Percentiles rank a stretch among this genome's conserved stretches.
Conservation (phyloP, 2,113 vertebrate genomes). For the Pollachius pollachius region DNA sequence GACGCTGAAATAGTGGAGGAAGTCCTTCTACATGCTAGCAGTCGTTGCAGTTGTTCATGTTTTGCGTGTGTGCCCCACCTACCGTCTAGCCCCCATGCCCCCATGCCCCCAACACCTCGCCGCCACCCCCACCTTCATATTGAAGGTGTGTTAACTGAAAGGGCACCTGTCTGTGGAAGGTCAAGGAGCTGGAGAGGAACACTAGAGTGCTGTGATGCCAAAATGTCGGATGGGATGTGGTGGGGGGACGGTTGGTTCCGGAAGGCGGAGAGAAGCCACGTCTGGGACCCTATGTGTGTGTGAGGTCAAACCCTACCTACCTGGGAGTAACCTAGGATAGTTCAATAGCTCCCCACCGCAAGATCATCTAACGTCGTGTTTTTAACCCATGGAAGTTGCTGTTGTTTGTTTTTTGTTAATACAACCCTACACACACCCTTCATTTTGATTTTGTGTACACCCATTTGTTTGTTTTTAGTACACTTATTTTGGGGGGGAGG, state of each 20-base stretch:
- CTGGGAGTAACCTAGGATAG: slow-evolving; percentile 54
- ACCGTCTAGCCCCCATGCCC: too few species aligned
- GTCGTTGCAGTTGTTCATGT: slow-evolving; percentile 50
- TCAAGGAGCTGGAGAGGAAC: slow-evolving; percentile 34
- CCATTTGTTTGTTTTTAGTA: slow-evolving; percentile 37
- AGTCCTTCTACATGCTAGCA: slow-evolving; percentile 49
- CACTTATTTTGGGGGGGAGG: slow-evolving; percentile 15
- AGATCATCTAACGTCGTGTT: slow-evolving; percentile 53
- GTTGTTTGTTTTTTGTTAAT: slow-evolving; percentile 44
- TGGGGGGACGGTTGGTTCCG: slow-evolving; percentile 38
- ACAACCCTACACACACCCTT: slow-evolving; percentile 16
- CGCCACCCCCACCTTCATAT: slow-evolving; percentile 91
- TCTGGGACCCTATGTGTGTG: background rate
- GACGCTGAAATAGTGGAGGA: slow-evolving; percentile 32
- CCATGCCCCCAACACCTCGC: too few species aligned
- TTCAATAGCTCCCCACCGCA: slow-evolving; percentile 37
- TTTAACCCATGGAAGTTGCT: slow-evolving; percentile 28
- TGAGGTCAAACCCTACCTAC: background rate
- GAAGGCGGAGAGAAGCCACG: slow-evolving; percentile 38
- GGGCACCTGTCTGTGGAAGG: slow-evolving; percentile 59
- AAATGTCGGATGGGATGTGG: slow-evolving; percentile 17
- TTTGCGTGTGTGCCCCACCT: slow-evolving; percentile 61
- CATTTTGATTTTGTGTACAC: slow-evolving; percentile 23
- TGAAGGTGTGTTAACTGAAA: slow-evolving; percentile 93
- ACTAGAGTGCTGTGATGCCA: slow-evolving; percentile 1